phyloP scores from a whole-genome alignment of 1,140 invertebrate species.

The Aleiodes sp. region DNA sequence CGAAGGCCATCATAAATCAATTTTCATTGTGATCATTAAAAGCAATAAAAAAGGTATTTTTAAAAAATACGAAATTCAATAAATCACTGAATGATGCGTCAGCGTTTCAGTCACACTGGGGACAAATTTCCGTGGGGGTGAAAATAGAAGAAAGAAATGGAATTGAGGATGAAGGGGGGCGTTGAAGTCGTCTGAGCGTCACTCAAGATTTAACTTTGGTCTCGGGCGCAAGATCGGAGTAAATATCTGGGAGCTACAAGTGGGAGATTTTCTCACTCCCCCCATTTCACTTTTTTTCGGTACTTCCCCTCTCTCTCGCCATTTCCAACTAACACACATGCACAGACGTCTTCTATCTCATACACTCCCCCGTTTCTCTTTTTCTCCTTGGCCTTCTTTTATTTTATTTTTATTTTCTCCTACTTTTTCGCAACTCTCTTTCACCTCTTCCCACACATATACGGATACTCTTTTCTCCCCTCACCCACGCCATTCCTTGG shows the following conservation, averaged over 20 bases:
- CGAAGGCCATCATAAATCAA: too few relatives aligned
- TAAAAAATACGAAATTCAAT: too few relatives aligned
- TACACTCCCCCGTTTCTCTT: constrained; percentile 23
- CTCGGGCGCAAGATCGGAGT: constrained; percentile 49
- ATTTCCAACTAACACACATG: constrained; percentile 16
- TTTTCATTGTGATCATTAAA: too few relatives aligned
- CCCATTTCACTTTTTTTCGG: constrained; percentile 27
- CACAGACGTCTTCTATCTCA: constrained; percentile 26
- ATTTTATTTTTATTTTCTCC: not conserved
- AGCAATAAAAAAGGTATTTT: too few relatives aligned
- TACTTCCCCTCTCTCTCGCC: constrained; percentile 19
- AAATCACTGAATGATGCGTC: too few relatives aligned
- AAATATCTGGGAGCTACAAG: constrained; percentile 62
- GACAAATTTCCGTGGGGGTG: too few relatives aligned
- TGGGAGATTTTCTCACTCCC: constrained; percentile 55
- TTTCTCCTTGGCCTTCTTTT: constrained; percentile 5
- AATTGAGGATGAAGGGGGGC: not conserved
- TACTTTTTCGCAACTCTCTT: constrained; percentile 10
- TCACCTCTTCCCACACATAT: too few relatives aligned
- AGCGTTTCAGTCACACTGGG: not conserved
- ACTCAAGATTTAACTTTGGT: constrained; percentile 55
- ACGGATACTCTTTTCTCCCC: not conserved
- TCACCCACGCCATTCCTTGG: not conserved
- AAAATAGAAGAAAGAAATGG: too few relatives aligned
- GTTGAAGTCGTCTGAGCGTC: constrained; percentile 43